phyloP scores from a whole-genome alignment of 2,113 vertebrate species.

The Azemiops feae region DNA sequence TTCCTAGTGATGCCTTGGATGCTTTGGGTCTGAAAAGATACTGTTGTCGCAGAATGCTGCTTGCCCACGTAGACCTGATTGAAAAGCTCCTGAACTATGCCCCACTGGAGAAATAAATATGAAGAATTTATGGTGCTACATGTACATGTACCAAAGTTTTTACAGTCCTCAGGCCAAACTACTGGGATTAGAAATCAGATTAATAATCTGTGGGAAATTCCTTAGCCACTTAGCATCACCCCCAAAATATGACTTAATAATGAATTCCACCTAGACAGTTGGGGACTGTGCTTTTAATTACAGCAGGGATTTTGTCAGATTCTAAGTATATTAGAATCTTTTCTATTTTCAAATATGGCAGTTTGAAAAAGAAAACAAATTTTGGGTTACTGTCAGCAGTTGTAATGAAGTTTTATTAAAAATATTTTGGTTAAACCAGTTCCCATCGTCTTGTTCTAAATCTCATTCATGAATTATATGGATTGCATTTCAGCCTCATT shows the following conservation, averaged over 20 bases:
- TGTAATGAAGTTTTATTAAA: conserved; percentile 25
- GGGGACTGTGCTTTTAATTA: conserved; percentile 35
- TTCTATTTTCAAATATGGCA: background rate
- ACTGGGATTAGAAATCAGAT: conserved; percentile 27
- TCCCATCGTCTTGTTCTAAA: background rate
- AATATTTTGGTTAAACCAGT: background rate
- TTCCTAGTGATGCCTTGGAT: conserved; percentile 89
- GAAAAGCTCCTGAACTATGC: conserved; percentile 97
- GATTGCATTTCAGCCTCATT: background rate
- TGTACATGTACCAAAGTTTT: conserved; percentile 39
- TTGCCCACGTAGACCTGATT: conserved; percentile 96
- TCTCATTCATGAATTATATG: background rate
- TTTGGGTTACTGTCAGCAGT: conserved; percentile 24
- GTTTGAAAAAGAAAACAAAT: background rate
- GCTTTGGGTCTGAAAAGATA: conserved; percentile 96
- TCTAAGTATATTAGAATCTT: conserved; percentile 7
- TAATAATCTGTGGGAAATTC: conserved; percentile 38
- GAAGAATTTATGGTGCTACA: conserved; percentile 20
- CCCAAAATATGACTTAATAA: conserved; percentile 35
- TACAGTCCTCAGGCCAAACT: conserved; percentile 47
- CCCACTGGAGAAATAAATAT: conserved; percentile 88
- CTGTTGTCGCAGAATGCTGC: conserved; percentile 95
- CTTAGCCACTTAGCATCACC: conserved; percentile 12
- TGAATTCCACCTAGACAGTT: conserved; percentile 34
- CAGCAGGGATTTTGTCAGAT: background rate